Evolutionary conservation across 1,140 invertebrate species (phyloP), one percentile per base, ranked within the genome.

Genomic region (Mesaphorura yosii): DNA sequence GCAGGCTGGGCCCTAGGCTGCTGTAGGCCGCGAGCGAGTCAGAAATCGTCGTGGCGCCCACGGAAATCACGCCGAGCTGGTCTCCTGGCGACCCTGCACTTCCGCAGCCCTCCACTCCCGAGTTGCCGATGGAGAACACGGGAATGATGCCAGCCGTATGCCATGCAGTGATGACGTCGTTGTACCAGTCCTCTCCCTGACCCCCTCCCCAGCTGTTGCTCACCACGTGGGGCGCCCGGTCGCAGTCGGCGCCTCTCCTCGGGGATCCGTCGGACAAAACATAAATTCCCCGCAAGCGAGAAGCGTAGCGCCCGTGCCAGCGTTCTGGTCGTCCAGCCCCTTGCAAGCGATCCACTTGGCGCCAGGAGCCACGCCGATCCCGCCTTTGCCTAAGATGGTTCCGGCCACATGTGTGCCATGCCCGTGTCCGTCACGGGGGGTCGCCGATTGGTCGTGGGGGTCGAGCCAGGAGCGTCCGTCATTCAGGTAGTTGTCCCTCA

Each of bases 391-490:
- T 19, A 42, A n/a, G 29, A 54, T 48, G 4, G 45, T 54, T 25
- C 44, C 52, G 26, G 42, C 29, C 2, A 39, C 42, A 19, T 46
- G 44, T 22, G 51, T 53, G 26, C 54, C 54, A 31, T 56, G 54
- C 4, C 46, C 54, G 12, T 51, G 27, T 37, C 26, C 2, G 23
- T 56, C 54, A 51, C 39, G 51, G 2, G 54, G 54, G 3, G 22
- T 38, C 22, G 12, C 6, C 6, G 48, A 46, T 1, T 3, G n/a
- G 12, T n/a, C 3, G 27, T 28, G 19, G n/a, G 54, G 54, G 31
- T 56, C 54, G 23, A 10, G 41, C 54, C 54, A 56, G 25, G 5
- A 27, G 19, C 37, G 19, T 10, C 14, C 10, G 10, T 25, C 28
- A 20, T 37, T 38, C 3, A 42, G 12, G 23, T 14, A 55, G 25